These are phyloP conservation scores for Actinostola sp. DNA, from an alignment of 92 coral and sea anemone genomes.

Conservation along the genomic window DNA sequence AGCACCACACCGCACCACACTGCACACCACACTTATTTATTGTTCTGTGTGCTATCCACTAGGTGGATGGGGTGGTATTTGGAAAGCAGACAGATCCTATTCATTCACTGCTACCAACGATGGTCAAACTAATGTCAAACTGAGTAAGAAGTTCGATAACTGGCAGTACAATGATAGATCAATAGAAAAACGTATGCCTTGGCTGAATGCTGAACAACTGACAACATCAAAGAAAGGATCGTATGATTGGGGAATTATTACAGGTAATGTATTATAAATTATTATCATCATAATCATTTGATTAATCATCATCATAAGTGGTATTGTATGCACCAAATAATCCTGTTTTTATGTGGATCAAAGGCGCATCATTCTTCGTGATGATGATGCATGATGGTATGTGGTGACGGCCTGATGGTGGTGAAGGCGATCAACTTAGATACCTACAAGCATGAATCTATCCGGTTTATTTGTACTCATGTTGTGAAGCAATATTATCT, in stretches of 20 bases:
- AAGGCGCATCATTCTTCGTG: too few species aligned
- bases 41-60: not conserved
- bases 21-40: not conserved
- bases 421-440: too few species aligned
- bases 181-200: slow-evolving; percentile 60
- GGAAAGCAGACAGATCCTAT: slow-evolving; percentile 47
- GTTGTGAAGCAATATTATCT: too few species aligned
- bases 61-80: slow-evolving; percentile 66
- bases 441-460: too few species aligned
- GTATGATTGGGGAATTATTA: slow-evolving; percentile 41
- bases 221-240: slow-evolving; percentile 40
- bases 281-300: not conserved
- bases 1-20: too few species aligned
- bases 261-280: slow-evolving; percentile 11
- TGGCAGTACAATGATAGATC: slow-evolving; percentile 31
- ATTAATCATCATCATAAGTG: too few species aligned
- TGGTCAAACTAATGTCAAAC: slow-evolving; percentile 35
- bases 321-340: too few species aligned
- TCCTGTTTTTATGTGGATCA: too few species aligned
- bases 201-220: slow-evolving; percentile 46
- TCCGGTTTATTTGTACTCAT: too few species aligned
- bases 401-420: too few species aligned
- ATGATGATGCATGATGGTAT: too few species aligned
- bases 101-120: slow-evolving; percentile 44
- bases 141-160: slow-evolving; percentile 47